Evolutionary conservation across 2,113 vertebrate genomes (phyloP).

Genomic region (Caracal caracal): DNA sequence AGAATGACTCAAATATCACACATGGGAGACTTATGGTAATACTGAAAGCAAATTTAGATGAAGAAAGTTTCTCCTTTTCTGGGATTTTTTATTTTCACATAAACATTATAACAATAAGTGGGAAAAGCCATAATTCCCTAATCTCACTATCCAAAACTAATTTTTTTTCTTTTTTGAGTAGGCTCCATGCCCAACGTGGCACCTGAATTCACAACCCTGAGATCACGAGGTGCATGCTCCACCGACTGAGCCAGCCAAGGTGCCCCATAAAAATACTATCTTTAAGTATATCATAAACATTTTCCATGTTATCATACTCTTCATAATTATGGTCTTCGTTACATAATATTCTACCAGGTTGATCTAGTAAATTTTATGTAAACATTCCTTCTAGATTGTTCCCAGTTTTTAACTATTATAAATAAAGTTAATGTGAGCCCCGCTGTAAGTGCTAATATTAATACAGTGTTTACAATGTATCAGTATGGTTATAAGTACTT

Average conservation of each 20-base stretch:
- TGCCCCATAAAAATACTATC: not conserved
- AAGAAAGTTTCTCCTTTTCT: not conserved
- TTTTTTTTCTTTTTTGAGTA: not conserved
- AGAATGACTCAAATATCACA: constrained; percentile 18
- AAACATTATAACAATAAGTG: constrained; percentile 4
- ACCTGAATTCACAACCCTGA: not conserved
- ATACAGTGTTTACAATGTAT: not conserved
- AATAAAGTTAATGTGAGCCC: constrained; percentile 27
- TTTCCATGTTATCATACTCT: not conserved
- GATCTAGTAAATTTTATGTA: constrained; percentile 38
- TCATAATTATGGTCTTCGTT: not conserved
- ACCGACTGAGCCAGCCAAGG: not conserved
- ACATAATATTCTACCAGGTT: not conserved
- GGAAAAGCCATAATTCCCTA: not conserved
- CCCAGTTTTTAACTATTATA: constrained; percentile 45
- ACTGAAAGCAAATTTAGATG: not conserved
- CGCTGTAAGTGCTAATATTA: not conserved
- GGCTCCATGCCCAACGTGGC: not conserved
- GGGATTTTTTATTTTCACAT: constrained; percentile 47
- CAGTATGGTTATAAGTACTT: constrained; percentile 3
- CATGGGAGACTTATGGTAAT: not conserved
- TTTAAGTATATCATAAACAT: constrained; percentile 23
- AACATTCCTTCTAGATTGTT: constrained; percentile 45
- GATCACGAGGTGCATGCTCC: not conserved
- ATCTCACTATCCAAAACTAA: not conserved